Conservation (phyloP, 2,113 vertebrate species). For the Lasiurus borealis region DNA sequence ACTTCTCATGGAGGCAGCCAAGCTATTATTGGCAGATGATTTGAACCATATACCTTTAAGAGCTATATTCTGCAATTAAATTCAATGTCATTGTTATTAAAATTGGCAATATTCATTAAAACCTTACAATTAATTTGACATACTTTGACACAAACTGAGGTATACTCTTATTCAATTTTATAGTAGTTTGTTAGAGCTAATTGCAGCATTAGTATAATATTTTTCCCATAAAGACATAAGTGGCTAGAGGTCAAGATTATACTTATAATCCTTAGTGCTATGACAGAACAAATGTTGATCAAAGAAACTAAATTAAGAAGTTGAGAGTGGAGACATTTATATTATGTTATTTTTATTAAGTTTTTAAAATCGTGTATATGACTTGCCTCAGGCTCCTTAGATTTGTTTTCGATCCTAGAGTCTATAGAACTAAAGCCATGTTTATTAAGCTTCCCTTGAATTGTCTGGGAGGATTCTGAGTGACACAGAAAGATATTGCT, state of each 20-base stretch:
- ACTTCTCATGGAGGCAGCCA: background rate
- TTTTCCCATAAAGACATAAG: background rate
- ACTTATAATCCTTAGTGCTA: background rate
- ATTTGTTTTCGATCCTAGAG: background rate
- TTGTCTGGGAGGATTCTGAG: background rate
- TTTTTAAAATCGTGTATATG: background rate
- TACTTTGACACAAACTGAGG: background rate
- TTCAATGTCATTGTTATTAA: background rate
- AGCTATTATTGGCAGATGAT: background rate
- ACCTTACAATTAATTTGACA: background rate
- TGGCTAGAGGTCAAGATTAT: background rate
- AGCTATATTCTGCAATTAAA: background rate
- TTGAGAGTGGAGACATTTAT: background rate
- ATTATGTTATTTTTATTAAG: background rate
- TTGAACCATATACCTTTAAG: background rate
- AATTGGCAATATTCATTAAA: background rate
- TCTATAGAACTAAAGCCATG: background rate
- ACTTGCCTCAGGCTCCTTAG: background rate
- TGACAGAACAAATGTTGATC: background rate
- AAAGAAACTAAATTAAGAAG: constrained; percentile 46
- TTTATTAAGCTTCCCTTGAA: constrained; percentile 24
- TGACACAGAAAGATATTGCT: background rate
- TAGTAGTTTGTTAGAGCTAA: background rate
- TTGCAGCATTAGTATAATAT: background rate
- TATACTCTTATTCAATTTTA: background rate